Base-by-base conservation (phyloP, 2,113 vertebrate genomes). In the Cebidichthys violaceus region DNA sequence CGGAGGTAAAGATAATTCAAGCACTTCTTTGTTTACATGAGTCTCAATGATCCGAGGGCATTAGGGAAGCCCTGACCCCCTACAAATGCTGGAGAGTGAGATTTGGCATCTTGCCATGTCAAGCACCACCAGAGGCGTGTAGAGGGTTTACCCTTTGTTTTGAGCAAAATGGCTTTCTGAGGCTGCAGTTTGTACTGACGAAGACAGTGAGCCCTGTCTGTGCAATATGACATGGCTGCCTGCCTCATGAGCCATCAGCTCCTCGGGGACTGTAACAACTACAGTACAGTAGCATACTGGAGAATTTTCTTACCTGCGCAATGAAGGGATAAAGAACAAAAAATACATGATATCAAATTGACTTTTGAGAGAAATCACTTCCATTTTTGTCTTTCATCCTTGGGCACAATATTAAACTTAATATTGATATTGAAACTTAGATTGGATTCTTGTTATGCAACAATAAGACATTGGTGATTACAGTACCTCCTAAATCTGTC, bases 11-110 rank as follows among this genome's bases (percentile, higher is more conserved):
- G 76, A 64, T 88, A 74, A 88, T 90, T 83, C 83, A 80, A 75
- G 68, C 75, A 68, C 68, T 54, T 80, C 88, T 92, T 96, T 96
- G 96, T 96, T 96, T 96, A 95, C 96, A 96, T 88, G 93, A 95
- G 94, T 96, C 95, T 94, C 90, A 93, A 93, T 94, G 95, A 96
- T 96, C 93, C 94, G 89, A 90, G 59, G 64, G 88, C 66, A 79
- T 83, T 93, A 86, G 84, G 91, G 90, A 93, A 95, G 90, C 92
- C 77, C 27, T 24, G 90, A 88, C 14, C 14, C 31, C 69, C 87
- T 70, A 74, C 79, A 33, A 75, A 81, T 77, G 61, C 35, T 45
- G 39, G 76, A 84, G 88, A 81, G 80, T 27, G 77, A 81, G 84
- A 86, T 81, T 77, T 85, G 85, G 90, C 86, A 84, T 79, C 43